Base-by-base conservation (phyloP, 2,797 vertebrate species). In the Rhyacichthys aspro region DNA sequence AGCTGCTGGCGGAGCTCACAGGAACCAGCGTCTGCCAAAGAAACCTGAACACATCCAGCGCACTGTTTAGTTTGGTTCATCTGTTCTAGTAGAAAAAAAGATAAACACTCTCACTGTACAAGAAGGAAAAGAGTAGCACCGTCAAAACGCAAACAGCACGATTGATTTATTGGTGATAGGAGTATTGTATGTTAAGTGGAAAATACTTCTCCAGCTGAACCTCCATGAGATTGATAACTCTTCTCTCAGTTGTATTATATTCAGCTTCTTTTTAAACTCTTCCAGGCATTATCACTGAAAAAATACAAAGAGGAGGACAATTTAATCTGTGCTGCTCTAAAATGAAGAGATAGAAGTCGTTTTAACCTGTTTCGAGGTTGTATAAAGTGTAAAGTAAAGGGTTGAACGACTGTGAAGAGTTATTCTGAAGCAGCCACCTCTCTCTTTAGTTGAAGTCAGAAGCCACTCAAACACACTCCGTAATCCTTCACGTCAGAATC, bases 1-100 rank as follows among this genome's bases (percentile, higher is more conserved):
- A 53, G 63, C n/a, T 61, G 39, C 47, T 64, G 65, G 66, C 69
- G 64, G 57, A 48, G 49, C 0, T 36, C 0, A 42, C 70, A 79
- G 81, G 81, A 86, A 86, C 60, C 82, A 68, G 82, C 74, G 63
- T 75, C 62, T 47, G 84, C 84, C 77, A 85, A 70, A 68, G 63
- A 62, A 68, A 64, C 60, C 50, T 8, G 47, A 76, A 76, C 7
- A 69, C 63, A 60, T 50, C 46, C 44, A 59, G 43, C 60, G n/a
- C 52, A 76, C 67, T 83, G 78, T 88, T 79, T 78, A 14, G 59
- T 64, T 70, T 74, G 75, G 72, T 70, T 5, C 14, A 12, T 14
- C 39, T n/a, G n/a, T n/a, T n/a, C n/a, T 3, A 12, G 42, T 45
- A 34, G 43, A 7, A 55, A 63, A 32, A 64, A 69, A 75, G 55